Evolutionary conservation across 2,113 vertebrate species (phyloP).

Genomic region (Tamias sibiricus): DNA sequence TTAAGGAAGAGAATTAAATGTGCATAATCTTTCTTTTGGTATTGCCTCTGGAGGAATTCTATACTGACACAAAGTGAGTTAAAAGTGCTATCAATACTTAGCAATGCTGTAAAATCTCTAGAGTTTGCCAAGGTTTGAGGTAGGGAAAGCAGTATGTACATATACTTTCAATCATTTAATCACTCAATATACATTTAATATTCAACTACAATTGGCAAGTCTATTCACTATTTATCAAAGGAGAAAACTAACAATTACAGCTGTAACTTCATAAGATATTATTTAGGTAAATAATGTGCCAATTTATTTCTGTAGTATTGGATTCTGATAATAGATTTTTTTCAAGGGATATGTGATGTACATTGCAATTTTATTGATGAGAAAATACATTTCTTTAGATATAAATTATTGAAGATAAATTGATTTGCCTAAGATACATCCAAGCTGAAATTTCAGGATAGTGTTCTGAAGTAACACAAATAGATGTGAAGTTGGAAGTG

Average conservation of each 20-base stretch:
- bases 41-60: too few relatives aligned
- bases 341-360: not conserved
- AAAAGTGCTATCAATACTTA: too few relatives aligned
- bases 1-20: not conserved
- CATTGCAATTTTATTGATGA: not conserved
- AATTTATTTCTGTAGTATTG: not conserved
- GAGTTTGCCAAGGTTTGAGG: too few relatives aligned
- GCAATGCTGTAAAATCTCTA: too few relatives aligned
- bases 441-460: not conserved
- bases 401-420: not conserved
- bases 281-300: not conserved
- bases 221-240: not conserved
- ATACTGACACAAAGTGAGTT: too few relatives aligned
- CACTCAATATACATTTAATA: not conserved
- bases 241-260: not conserved
- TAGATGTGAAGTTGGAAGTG: not conserved
- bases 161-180: not conserved
- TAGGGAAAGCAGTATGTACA: too few relatives aligned
- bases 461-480: not conserved
- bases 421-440: not conserved
- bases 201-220: not conserved
- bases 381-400: not conserved
- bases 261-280: not conserved
- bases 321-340: not conserved
- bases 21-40: too few relatives aligned